These are phyloP conservation scores for Trachelus iudaicus DNA, from an alignment of 2,888 invertebrate genomes.

Conservation along the genomic window DNA sequence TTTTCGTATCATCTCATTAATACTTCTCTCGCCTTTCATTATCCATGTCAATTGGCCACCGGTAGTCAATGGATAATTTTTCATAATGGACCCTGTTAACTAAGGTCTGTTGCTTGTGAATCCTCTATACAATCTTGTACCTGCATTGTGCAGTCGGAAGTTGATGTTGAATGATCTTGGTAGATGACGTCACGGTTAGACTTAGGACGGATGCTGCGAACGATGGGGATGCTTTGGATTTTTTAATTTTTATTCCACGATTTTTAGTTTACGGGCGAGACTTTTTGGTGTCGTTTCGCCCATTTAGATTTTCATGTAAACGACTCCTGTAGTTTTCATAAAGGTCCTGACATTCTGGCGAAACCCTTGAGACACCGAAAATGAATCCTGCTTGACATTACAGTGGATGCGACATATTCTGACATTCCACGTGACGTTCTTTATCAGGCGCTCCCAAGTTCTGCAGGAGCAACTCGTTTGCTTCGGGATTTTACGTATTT, in stretches of 20 bases:
- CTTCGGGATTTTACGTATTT: neutral
- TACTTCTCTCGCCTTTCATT: slow-evolving; percentile 15
- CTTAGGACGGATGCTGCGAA: neutral
- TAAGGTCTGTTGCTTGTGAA: neutral
- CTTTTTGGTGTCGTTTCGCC: neutral
- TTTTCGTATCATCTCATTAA: neutral
- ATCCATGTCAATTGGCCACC: slow-evolving; percentile 15
- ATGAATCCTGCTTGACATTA: slow-evolving; percentile 37
- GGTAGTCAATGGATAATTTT: slow-evolving; percentile 11
- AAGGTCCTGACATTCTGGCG: slow-evolving; percentile 48
- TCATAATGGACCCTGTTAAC: neutral
- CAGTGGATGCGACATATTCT: neutral
- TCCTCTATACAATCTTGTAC: neutral
- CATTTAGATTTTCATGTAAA: neutral
- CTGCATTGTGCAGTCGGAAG: neutral
- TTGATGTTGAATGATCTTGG: neutral
- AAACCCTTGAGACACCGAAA: slow-evolving; percentile 32
- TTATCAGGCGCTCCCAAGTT: neutral
- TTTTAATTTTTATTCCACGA: no score
- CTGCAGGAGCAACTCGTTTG: neutral
- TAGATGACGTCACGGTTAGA: no score
- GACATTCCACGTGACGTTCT: neutral
- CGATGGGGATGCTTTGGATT: neutral
- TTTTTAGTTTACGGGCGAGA: neutral
- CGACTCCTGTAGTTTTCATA: neutral